These are phyloP conservation scores for Drosophila ananassae DNA, from an alignment of 1,140 invertebrate genomes.

Conservation along the genomic window DNA sequence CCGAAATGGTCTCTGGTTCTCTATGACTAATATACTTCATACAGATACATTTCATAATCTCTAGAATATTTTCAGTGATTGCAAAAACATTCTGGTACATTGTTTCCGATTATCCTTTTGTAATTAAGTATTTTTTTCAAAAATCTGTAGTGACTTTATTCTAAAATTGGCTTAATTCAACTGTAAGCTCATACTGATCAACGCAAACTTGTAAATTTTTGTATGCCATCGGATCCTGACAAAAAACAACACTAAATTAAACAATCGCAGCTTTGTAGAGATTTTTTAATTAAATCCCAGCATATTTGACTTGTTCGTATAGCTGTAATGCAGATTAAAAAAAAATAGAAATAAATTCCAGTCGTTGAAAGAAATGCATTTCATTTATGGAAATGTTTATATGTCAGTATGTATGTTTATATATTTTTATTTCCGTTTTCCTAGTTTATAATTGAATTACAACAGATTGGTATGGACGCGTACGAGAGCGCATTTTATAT, in stretches of 20 bases:
- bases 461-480: slow-evolving; percentile 54
- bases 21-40: not conserved
- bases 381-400: slow-evolving; percentile 53
- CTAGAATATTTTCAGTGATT: not conserved
- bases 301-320: slow-evolving; percentile 44
- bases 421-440: slow-evolving; percentile 51
- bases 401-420: slow-evolving; percentile 13
- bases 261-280: slow-evolving; percentile 32
- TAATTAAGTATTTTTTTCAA: not conserved
- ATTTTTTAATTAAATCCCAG: slow-evolving; percentile 55
- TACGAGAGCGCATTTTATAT: slow-evolving; percentile 27
- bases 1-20: not conserved
- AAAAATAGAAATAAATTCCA: slow-evolving; percentile 44
- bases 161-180: slow-evolving; percentile 12
- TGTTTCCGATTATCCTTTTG: not conserved
- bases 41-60: not conserved
- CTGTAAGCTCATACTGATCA: slow-evolving; percentile 1
- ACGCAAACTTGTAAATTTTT: not conserved
- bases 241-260: slow-evolving; percentile 17
- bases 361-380: slow-evolving; percentile 22
- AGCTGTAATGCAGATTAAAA: slow-evolving; percentile 34
- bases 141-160: not conserved
- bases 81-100: not conserved
- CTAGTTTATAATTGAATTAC: slow-evolving; percentile 67
- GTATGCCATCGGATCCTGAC: not conserved